Percentiles rank a stretch among this genome's conserved stretches.
phyloP scores from a whole-genome alignment of 2,113 vertebrate species.

The Etheostoma spectabile region DNA sequence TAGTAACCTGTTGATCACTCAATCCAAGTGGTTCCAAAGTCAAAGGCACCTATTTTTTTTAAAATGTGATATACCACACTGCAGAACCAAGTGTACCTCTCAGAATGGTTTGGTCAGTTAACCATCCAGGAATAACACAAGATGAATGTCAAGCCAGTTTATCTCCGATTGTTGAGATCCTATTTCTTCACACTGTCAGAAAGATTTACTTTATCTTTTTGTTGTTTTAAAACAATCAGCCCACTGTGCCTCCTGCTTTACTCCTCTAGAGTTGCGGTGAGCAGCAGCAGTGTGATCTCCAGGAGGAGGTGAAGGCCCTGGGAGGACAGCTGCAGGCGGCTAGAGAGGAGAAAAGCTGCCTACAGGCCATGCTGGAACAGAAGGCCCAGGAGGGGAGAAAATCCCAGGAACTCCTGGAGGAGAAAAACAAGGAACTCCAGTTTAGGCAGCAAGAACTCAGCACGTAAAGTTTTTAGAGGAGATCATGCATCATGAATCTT shows the following conservation, averaged over 20 bases:
- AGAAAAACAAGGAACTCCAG: slow-evolving; percentile 78
- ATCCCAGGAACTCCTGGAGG: slow-evolving; percentile 73
- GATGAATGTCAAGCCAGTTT: not conserved
- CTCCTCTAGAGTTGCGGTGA: slow-evolving; percentile 73
- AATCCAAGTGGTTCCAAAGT: not conserved
- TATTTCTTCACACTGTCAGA: not conserved
- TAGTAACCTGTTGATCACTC: not conserved
- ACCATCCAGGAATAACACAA: not conserved
- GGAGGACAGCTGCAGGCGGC: slow-evolving; percentile 75
- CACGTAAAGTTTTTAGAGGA: slow-evolving; percentile 53
- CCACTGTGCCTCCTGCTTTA: slow-evolving; percentile 38
- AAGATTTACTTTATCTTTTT: slow-evolving; percentile 1
- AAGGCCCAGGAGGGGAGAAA: slow-evolving; percentile 70
- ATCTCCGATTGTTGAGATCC: not conserved
- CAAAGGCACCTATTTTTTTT: not conserved
- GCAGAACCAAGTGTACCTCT: not conserved
- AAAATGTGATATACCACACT: not conserved
- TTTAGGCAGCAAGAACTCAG: slow-evolving; percentile 73
- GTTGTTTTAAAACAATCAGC: not conserved
- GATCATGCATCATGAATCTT: not conserved
- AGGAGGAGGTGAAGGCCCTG: slow-evolving; percentile 76
- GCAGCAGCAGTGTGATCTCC: slow-evolving; percentile 78
- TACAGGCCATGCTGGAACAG: slow-evolving; percentile 76
- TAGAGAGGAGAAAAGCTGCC: slow-evolving; percentile 58
- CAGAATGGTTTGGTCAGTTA: not conserved